A percentile compares a stretch with the other conserved stretches of the same genome.
phyloP scores from a whole-genome alignment of 2,113 vertebrate genomes.

The Ranitomeya imitator region DNA sequence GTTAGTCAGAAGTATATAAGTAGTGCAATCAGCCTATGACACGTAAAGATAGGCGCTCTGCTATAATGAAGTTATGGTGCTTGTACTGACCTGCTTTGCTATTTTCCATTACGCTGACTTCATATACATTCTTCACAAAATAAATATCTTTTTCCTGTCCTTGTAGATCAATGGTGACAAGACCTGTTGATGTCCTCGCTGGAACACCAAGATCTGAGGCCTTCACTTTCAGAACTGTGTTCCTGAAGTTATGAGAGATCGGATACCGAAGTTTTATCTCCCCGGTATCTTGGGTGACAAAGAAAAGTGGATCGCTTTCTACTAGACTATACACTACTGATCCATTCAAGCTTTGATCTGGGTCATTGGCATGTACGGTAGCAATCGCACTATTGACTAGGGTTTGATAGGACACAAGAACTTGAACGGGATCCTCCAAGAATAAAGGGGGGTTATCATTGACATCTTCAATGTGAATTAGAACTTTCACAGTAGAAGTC shows the following conservation, averaged over 20 bases:
- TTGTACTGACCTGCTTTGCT: conserved; percentile 76
- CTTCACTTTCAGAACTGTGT: conserved; percentile 71
- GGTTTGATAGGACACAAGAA: conserved; percentile 69
- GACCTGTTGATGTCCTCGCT: conserved; percentile 74
- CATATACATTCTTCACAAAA: conserved; percentile 79
- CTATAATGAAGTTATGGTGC: neutral
- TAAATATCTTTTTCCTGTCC: conserved; percentile 72
- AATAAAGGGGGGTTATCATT: conserved; percentile 88
- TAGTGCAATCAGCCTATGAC: too few species aligned
- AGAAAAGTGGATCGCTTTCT: conserved; percentile 73
- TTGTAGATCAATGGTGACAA: conserved; percentile 79
- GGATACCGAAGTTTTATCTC: conserved; percentile 75
- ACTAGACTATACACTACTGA: conserved; percentile 73
- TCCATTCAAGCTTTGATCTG: conserved; percentile 82
- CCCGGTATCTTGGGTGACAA: conserved; percentile 74
- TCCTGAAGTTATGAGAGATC: conserved; percentile 69
- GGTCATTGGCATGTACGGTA: conserved; percentile 74
- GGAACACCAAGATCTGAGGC: conserved; percentile 80
- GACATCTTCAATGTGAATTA: conserved; percentile 79
- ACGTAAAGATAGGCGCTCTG: neutral
- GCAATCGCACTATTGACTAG: conserved; percentile 70
- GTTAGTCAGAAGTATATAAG: too few species aligned
- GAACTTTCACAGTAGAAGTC: conserved; percentile 73
- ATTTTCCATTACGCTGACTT: conserved; percentile 78
- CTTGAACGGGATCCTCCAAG: conserved; percentile 73